Conservation (phyloP, 2,113 vertebrate genomes). For the Rhinolophus ferrumequinum region DNA sequence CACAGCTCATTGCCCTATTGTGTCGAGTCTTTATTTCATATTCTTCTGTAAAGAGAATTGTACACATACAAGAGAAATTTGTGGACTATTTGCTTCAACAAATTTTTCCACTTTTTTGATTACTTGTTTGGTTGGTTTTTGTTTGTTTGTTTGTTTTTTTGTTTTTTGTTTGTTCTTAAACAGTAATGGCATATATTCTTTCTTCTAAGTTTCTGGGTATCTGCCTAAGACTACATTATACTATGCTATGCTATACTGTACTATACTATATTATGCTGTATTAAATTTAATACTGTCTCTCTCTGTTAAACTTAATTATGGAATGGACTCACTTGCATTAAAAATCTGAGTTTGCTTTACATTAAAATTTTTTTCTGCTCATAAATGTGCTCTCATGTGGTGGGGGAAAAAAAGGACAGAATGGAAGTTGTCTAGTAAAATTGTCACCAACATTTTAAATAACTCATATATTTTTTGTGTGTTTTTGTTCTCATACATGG, state of each 20-base stretch:
- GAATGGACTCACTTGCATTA: background rate
- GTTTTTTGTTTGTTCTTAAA: background rate
- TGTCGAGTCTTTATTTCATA: background rate
- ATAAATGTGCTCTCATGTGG: background rate
- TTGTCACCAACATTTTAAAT: background rate
- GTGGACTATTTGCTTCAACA: accelerated
- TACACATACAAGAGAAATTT: background rate
- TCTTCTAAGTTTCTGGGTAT: background rate
- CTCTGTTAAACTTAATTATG: background rate
- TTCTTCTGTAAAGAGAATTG: background rate
- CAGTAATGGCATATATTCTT: background rate
- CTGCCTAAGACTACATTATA: background rate
- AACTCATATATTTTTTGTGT: background rate
- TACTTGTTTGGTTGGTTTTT: too few relatives aligned
- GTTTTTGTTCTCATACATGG: background rate
- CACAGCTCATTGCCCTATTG: background rate
- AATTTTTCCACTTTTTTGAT: background rate
- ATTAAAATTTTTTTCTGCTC: background rate
- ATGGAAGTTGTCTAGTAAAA: background rate
- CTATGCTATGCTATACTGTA: background rate
- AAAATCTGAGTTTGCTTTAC: background rate
- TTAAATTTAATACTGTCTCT: background rate
- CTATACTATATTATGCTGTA: background rate
- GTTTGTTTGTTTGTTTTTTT: too few relatives aligned
- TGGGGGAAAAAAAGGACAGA: background rate